Base-by-base conservation (phyloP, 2,888 invertebrate species). In the Zhuqinia jingwanae region DNA sequence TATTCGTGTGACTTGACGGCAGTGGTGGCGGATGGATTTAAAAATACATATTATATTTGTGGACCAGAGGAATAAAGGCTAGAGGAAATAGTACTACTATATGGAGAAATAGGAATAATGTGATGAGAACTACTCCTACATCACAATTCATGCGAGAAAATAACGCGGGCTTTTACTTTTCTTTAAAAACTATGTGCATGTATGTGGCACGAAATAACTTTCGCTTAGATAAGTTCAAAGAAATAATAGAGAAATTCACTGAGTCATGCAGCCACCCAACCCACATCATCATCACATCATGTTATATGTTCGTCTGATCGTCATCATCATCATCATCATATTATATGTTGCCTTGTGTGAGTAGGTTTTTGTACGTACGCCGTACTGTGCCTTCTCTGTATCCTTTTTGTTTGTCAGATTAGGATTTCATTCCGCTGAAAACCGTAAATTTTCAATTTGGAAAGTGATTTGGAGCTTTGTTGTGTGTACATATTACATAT, bases 161-260 rank as follows among this genome's bases (percentile, higher is more conserved):
- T 85, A 47, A 78, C 77, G 25, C n/a, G 25, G 70, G 25, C 47
- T 60, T 45, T 22, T 50, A 60, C 84, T 77, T 65, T 27, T 11
- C 42, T 42, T 65, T 20, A 42, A 36, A 36, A 36, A 27, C 36
- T 11, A 15, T 36, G 63, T 63, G n/a, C 13, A 42, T 65, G 65
- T 15, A 17, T 42, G 42, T n/a, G 45, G 70, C 63, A 30, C 63
- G 15, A 27, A 68, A 70, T 70, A 70, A 80, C 42, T 76, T 83
- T 83, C 58, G 82, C 50, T 77, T 60, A 50, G 76, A 83, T 45
- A 76, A 83, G 76, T 83, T 85, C 70, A 85, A 85, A 85, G 78
- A 58, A 78, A 58, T 36, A 56, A 75, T 82, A 27, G 70, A 82
- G 50, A 36, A 58, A 75, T 50, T 58, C 45, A 81, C 22, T 45